These are phyloP conservation scores for Kryphioiulus occultus DNA, from an alignment of 2,888 invertebrate species.

Conservation along the genomic window DNA sequence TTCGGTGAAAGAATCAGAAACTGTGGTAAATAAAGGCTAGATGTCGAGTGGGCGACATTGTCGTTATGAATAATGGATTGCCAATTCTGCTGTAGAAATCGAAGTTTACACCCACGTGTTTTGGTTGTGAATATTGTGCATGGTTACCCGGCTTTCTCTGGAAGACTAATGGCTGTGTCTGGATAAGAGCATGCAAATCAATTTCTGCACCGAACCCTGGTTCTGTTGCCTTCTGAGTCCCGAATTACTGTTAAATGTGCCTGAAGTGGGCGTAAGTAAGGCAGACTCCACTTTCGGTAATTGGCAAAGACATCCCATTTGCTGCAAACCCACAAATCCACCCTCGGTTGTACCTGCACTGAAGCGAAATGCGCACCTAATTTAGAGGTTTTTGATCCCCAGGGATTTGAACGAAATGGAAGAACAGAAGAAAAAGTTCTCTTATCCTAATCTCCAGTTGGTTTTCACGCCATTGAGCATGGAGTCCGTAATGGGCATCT, in stretches of 20 bases:
- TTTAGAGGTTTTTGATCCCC: not conserved
- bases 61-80: too few species aligned
- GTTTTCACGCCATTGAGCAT: not conserved
- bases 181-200: not conserved
- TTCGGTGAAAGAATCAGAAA: too few species aligned
- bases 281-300: not conserved
- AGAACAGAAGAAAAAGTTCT: not conserved
- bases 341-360: not conserved
- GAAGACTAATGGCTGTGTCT: not conserved
- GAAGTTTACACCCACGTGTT: not conserved
- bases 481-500: not conserved
- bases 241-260: not conserved
- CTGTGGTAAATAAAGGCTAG: not conserved
- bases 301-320: conserved; percentile 5
- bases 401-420: not conserved
- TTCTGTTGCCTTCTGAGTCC: not conserved
- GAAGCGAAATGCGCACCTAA: conserved; percentile 5
- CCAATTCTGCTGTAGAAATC: too few species aligned
- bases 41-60: not conserved
- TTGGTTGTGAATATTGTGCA: not conserved
- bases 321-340: not conserved
- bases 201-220: not conserved
- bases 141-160: not conserved
- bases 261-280: not conserved
- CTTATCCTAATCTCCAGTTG: not conserved